Percentiles rank a stretch among this genome's conserved stretches.
Conservation (phyloP, 1,140 invertebrate genomes). For the Kradibia gibbosae region DNA sequence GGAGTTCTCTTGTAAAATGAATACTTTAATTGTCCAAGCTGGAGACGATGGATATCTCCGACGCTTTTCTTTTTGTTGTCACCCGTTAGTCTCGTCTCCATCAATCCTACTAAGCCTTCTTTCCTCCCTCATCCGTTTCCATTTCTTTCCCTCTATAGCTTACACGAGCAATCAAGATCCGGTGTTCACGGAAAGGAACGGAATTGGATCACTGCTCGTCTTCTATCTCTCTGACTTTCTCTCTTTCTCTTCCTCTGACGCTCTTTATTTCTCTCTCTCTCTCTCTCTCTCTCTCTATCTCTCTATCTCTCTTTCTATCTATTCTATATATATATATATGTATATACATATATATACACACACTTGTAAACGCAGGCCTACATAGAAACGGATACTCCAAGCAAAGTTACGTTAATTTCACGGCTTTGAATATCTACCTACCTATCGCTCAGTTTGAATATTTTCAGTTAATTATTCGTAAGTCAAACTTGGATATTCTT, state of each 20-base stretch:
- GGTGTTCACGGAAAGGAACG: conserved; percentile 10
- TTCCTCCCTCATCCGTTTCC: neutral
- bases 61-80: conserved; percentile 8
- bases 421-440: neutral
- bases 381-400: neutral
- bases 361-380: neutral
- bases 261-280: too few relatives aligned
- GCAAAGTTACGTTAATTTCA: neutral
- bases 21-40: conserved; percentile 40
- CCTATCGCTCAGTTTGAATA: neutral
- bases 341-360: neutral
- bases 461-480: neutral
- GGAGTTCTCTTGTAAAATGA: conserved; percentile 19
- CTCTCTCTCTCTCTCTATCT: too few relatives aligned
- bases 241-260: too few relatives aligned
- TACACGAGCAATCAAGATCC: conserved; percentile 1
- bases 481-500: neutral
- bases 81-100: conserved; percentile 10
- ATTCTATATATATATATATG: neutral
- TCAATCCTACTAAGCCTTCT: conserved; percentile 3
- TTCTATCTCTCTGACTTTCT: neutral
- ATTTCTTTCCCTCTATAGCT: neutral
- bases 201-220: conserved; percentile 8
- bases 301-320: neutral
- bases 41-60: conserved; percentile 12